Conservation (phyloP, 2,113 vertebrate species). For the Xiphorhynchus elegans region DNA sequence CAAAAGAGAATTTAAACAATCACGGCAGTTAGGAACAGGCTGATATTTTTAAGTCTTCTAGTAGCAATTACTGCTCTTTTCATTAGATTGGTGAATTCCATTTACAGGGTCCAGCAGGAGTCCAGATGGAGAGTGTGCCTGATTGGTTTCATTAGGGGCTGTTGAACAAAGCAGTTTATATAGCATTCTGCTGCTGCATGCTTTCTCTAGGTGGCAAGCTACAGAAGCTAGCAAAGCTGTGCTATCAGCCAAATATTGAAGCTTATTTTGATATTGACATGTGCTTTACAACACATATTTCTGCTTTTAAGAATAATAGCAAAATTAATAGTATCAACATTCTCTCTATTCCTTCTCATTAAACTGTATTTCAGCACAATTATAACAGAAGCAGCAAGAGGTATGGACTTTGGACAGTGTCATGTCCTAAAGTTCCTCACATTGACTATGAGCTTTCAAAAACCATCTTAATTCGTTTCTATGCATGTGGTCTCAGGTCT, state of each 20-base stretch:
- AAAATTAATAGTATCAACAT: not conserved
- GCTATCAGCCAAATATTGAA: not conserved
- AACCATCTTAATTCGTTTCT: accelerated
- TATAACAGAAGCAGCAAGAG: not conserved
- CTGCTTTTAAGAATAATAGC: not conserved
- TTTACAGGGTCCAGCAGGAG: not conserved
- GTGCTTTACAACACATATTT: not conserved
- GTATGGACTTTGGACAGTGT: not conserved
- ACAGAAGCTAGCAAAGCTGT: not conserved
- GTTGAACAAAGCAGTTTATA: not conserved
- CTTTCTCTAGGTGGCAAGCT: not conserved
- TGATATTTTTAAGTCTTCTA: not conserved
- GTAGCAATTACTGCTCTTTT: not conserved
- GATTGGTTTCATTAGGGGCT: not conserved
- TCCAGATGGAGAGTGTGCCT: not conserved
- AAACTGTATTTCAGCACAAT: not conserved
- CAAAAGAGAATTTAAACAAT: not conserved
- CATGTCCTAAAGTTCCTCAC: not conserved
- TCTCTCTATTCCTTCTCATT: not conserved
- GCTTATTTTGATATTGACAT: not conserved
- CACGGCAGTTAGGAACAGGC: not conserved
- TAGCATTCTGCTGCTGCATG: not conserved
- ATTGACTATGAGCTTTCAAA: not conserved
- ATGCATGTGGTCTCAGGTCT: not conserved
- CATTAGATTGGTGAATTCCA: not conserved